These are phyloP conservation scores for Poeciliopsis presidionis DNA, from an alignment of 2,797 vertebrate species.

Conservation along the genomic window DNA sequence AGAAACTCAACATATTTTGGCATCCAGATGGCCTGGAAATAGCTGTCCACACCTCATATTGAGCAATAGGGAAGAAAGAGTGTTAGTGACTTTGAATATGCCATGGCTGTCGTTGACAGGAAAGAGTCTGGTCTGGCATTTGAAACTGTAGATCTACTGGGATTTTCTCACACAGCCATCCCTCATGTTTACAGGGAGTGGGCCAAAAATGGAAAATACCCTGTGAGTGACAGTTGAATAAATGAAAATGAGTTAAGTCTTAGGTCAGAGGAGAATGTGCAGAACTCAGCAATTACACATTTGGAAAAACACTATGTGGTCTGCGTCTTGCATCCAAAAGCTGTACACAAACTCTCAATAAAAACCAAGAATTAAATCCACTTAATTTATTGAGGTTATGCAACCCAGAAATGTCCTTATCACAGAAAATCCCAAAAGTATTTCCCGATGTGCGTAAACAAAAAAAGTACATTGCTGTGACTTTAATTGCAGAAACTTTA, in stretches of 20 bases:
- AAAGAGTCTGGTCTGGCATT: background rate
- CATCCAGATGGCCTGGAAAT: background rate
- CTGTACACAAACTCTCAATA: background rate
- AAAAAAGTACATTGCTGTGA: background rate
- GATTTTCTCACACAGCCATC: background rate
- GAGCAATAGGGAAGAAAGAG: too few relatives aligned
- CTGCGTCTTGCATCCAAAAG: background rate
- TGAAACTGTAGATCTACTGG: background rate
- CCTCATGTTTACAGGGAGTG: background rate
- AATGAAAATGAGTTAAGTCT: slow-evolving; percentile 1
- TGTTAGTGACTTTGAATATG: too few relatives aligned
- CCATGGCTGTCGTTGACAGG: background rate
- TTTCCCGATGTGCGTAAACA: background rate
- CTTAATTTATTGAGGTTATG: background rate
- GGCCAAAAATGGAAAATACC: background rate
- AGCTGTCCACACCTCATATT: too few relatives aligned
- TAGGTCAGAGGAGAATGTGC: background rate
- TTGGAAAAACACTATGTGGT: slow-evolving; percentile 1
- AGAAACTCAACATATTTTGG: background rate
- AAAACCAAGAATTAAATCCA: slow-evolving; percentile 1
- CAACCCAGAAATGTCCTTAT: background rate
- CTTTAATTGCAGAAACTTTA: background rate
- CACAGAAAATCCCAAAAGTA: background rate
- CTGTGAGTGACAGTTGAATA: background rate
- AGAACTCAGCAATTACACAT: background rate